Base-by-base conservation (phyloP, 2,797 vertebrate genomes). In the Moxostoma hubbsi region DNA sequence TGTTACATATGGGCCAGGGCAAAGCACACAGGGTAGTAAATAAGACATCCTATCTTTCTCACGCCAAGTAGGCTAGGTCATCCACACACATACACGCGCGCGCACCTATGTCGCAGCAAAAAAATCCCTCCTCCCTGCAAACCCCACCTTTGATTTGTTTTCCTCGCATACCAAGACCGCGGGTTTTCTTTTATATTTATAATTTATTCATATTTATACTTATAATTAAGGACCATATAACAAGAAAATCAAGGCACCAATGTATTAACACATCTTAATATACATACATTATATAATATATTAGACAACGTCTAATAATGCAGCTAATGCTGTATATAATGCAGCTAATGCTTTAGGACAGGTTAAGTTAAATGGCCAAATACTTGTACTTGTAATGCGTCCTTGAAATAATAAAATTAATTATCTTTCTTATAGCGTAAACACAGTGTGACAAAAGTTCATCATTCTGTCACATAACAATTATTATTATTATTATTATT, bases 31-130 rank as follows among this genome's bases (percentile, higher is more conserved):
- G 58, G 63, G 18, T 58, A 50, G 79, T 69, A 79, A 85, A 88
- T 86, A 86, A 63, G 73, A 93, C 93, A 92, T 92, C 89, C 89
- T 46, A 74, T 91, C 89, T 45, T 43, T 53, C 68, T 58, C 71
- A 54, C 59, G 75, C 79, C 81, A 63, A 47, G 67, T 71, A 50
- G 58, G 66, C 71, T 24, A 64, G 50, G 51, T 63, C 66, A 66
- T 68, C 15, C 72, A 47, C 46, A 7, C 65, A 47, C 57, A 13
- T 36, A 24, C 72, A 47, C 81, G 16, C 16, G 6, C 16, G 6
- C 78, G 46, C 67, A 71, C 66, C 70, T 82, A 70, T 82, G 82
- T 80, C 82, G 80, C 84, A 82, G 81, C 77, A 77, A 61, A 63
- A 36, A 71, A 53, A 36, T 36, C 46, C 73, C 66, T 65, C 76